These are phyloP conservation scores for Porites lutea DNA, from an alignment of 64 coral and sea anemone species.

Conservation along the genomic window DNA sequence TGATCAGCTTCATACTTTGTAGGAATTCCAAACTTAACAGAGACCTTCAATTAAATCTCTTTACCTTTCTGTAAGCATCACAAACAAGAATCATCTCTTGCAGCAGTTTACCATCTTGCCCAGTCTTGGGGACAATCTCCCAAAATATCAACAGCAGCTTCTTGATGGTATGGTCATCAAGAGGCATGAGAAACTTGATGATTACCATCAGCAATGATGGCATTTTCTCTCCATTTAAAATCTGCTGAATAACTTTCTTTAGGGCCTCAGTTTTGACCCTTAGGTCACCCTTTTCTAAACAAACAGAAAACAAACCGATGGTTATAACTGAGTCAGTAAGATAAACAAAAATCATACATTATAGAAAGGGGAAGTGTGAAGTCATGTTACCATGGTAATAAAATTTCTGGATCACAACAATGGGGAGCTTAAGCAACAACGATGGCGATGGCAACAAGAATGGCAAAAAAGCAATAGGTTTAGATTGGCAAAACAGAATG, in stretches of 20 bases:
- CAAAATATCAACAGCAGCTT: constrained; percentile 97
- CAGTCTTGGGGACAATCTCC: constrained; percentile 99
- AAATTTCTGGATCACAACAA: no score
- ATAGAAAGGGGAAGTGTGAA: no score
- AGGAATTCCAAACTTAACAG: no score
- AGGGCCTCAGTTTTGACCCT: constrained; percentile 89
- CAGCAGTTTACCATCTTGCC: constrained; percentile 92
- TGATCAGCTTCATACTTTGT: no score
- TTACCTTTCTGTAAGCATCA: constrained; percentile 98
- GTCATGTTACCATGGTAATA: no score
- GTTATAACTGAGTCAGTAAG: not conserved
- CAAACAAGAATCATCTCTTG: constrained; percentile 99
- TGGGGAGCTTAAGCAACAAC: no score
- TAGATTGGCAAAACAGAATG: no score
- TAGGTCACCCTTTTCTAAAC: constrained; percentile 94
- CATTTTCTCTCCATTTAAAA: constrained; percentile 97
- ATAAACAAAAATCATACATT: not conserved
- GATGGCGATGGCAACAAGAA: no score
- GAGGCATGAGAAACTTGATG: constrained; percentile 95
- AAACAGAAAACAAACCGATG: not conserved
- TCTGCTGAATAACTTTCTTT: constrained; percentile 96
- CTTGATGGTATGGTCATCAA: constrained; percentile 97
- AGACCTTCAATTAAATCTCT: not conserved
- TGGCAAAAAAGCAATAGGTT: no score
- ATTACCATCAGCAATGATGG: constrained; percentile 95